phyloP scores from a whole-genome alignment of 2,888 invertebrate genomes.

The Pachydiplax longipennis region DNA sequence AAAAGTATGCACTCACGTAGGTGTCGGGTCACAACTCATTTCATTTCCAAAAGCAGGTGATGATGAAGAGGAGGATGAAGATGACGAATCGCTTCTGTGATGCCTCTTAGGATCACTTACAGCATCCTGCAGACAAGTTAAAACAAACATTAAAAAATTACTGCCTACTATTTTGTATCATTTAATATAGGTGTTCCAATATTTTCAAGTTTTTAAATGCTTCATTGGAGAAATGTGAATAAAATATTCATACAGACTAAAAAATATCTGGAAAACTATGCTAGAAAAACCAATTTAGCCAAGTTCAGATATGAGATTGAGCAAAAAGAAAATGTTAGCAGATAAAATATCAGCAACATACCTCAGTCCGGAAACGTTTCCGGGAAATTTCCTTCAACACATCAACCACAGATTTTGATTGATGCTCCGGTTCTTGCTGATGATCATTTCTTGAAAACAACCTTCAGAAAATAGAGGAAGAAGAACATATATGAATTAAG shows the following conservation, averaged over 20 bases:
- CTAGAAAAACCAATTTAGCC: no score
- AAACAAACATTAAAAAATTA: neutral
- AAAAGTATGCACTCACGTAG: neutral
- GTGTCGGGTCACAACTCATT: neutral
- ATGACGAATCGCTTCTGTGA: neutral
- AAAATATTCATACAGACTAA: no score
- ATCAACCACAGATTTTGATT: conserved; percentile 62
- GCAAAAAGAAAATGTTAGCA: no score
- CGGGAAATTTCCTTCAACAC: conserved; percentile 66
- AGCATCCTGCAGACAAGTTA: neutral
- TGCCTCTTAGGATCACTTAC: conserved; percentile 20
- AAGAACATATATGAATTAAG: neutral
- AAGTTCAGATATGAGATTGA: no score
- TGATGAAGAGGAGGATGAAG: conserved; percentile 5
- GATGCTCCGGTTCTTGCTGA: conserved; percentile 56
- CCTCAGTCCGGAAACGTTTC: conserved; percentile 64
- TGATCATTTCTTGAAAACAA: neutral
- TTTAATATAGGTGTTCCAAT: no score
- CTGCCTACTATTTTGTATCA: no score
- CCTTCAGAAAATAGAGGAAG: neutral
- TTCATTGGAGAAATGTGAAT: no score
- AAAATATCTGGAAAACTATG: no score
- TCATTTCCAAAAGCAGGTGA: conserved; percentile 14
- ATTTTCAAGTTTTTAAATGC: no score
- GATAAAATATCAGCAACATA: conserved; percentile 48